These are phyloP conservation scores for Margaritifera margaritifera DNA, from an alignment of 2,888 invertebrate genomes.

Conservation along the genomic window DNA sequence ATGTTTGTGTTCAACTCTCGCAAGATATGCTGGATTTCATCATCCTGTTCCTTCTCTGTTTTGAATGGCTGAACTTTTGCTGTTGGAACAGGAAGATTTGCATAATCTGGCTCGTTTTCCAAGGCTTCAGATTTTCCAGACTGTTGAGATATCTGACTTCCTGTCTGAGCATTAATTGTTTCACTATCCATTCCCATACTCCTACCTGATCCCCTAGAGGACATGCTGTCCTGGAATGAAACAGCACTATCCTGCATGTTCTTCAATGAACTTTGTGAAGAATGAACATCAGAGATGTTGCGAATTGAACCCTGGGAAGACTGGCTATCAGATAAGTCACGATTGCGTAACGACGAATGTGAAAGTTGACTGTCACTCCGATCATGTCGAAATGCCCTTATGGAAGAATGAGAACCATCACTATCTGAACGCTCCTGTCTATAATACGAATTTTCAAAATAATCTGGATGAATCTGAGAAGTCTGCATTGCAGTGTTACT, in stretches of 20 bases:
- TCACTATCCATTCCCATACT: constrained; percentile 37
- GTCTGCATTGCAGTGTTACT: constrained; percentile 54
- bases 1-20: too few species aligned
- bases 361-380: constrained; percentile 58
- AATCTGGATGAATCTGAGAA: constrained; percentile 52
- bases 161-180: constrained; percentile 30
- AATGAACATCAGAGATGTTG: constrained; percentile 69
- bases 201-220: constrained; percentile 51
- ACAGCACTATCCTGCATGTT: constrained; percentile 60
- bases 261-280: constrained; percentile 68
- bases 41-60: too few species aligned
- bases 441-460: constrained; percentile 47
- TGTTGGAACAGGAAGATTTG: constrained; percentile 54
- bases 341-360: constrained; percentile 51
- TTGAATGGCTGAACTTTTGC: not conserved
- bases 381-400: constrained; percentile 47
- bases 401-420: constrained; percentile 70
- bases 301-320: constrained; percentile 77
- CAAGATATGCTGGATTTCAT: too few species aligned
- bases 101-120: constrained; percentile 68
- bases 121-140: constrained; percentile 18
- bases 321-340: constrained; percentile 66
- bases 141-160: constrained; percentile 47
- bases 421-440: constrained; percentile 69
- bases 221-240: constrained; percentile 59